Conservation (phyloP, 2,888 invertebrate genomes). For the Acleris holmiana region DNA sequence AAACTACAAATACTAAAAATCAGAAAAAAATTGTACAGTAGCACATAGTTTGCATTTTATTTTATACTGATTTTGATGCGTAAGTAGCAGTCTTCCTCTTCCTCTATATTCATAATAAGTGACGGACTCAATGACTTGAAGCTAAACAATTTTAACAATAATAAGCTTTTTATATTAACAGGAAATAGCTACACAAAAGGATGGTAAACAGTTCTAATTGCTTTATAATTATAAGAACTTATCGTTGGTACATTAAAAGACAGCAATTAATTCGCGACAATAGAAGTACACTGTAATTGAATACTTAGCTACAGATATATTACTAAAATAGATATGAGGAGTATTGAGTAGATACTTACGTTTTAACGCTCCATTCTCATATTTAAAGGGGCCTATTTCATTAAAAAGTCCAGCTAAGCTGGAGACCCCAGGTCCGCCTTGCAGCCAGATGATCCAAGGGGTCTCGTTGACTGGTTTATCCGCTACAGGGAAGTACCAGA, state of each 20-base stretch:
- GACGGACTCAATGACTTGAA: too few species aligned
- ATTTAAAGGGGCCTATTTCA: slow-evolving; percentile 71
- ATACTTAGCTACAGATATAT: background rate
- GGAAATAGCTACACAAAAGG: background rate
- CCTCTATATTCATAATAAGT: too few species aligned
- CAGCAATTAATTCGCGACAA: background rate
- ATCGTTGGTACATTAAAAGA: background rate
- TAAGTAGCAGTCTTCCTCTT: too few species aligned
- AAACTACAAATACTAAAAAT: too few species aligned
- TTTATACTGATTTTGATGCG: too few species aligned
- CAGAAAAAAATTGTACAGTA: too few species aligned
- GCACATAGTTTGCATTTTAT: too few species aligned
- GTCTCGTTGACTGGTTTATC: slow-evolving; percentile 59
- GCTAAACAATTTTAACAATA: too few species aligned
- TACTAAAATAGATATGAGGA: background rate
- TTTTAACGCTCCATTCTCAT: slow-evolving; percentile 48
- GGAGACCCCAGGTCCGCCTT: slow-evolving; percentile 93
- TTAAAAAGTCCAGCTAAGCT: slow-evolving; percentile 76
- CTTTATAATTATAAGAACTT: background rate
- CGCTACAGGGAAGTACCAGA: slow-evolving; percentile 92
- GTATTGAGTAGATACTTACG: slow-evolving; percentile 50
- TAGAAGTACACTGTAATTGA: background rate
- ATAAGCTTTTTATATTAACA: too few species aligned
- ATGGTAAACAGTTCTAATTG: background rate
- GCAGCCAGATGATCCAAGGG: slow-evolving; percentile 93